phyloP scores from a whole-genome alignment of 2,797 vertebrate genomes.

The Platyrinchus mystaceus region DNA sequence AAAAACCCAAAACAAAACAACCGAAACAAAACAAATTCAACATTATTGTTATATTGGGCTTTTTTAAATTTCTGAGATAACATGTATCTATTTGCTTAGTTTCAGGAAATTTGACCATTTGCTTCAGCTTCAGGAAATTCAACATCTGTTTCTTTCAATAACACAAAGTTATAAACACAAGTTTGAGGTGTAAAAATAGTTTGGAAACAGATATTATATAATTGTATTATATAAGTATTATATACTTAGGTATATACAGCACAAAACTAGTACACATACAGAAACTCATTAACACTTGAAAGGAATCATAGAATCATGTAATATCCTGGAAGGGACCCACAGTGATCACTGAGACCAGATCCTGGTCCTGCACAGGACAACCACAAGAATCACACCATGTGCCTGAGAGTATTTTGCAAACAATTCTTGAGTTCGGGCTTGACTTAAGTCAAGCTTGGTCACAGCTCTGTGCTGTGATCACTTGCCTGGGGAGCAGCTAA shows the following conservation, averaged over 20 bases:
- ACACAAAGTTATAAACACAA: neutral
- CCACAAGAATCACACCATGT: too few relatives aligned
- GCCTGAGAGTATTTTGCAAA: neutral
- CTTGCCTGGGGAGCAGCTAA: neutral
- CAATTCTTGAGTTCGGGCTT: neutral
- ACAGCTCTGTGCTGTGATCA: too few relatives aligned
- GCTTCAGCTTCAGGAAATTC: neutral
- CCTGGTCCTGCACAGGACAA: neutral
- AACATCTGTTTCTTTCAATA: neutral
- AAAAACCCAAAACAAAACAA: neutral
- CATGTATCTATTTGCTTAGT: accelerated
- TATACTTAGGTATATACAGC: too few relatives aligned
- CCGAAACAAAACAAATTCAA: neutral
- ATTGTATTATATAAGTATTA: too few relatives aligned
- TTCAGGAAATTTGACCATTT: neutral
- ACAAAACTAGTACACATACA: neutral
- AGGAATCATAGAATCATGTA: neutral
- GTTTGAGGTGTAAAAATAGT: neutral
- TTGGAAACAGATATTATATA: neutral
- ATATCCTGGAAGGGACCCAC: neutral
- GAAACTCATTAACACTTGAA: neutral
- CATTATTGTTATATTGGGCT: accelerated
- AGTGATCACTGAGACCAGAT: neutral
- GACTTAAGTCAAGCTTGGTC: too few relatives aligned
- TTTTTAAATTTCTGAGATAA: neutral